Base-by-base conservation (phyloP, 92 coral and sea anemone genomes). In the Isaurus tuberculatus region DNA sequence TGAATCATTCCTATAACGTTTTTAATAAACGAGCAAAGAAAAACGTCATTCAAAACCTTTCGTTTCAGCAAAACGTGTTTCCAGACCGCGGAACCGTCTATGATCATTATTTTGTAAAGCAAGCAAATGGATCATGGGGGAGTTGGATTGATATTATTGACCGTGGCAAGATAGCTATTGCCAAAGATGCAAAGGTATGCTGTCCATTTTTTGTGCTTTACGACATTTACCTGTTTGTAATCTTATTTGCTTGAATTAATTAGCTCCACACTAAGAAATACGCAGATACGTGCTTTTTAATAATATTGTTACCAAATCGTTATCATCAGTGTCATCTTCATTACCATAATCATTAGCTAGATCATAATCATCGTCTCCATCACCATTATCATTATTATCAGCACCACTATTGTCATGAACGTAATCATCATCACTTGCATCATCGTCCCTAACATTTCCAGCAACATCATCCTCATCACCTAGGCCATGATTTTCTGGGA, bases 31-130 rank as follows among this genome's bases (percentile, higher is more conserved):
- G n/a, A n/a, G n/a, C n/a, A n/a, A n/a, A n/a, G n/a, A n/a, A 17
- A 55, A 55, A 51, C n/a, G 0, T 4, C 16, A 23, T 27, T 30
- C 13, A 28, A 14, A 33, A 4, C 69, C 23, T 70, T 55, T 5
- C 29, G n/a, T 77, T 61, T 11, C 86, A 97, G 99, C 99, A 97
- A 97, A 89, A 94, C 84, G 98, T 97, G 31, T 97, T 97, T 79
- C 99, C 99, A 1, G 99, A 97, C 82, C 97, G 95, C 9, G 99
- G 99, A 16, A 94, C 94, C 7, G 97, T 97, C 34, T 97, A 94
- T 75, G 99, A 97, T 80, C 94, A 94, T 48, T 97, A 94, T 79
- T 97, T 97, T 77, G 99, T 97, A 13, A 97, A 97, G 85, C 99
- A 97, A 89, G 97, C 99, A 63, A 89, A 92, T 60, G 99, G 99